These are phyloP conservation scores for Rhingia rostrata DNA, from an alignment of 2,888 invertebrate species.

Conservation along the genomic window DNA sequence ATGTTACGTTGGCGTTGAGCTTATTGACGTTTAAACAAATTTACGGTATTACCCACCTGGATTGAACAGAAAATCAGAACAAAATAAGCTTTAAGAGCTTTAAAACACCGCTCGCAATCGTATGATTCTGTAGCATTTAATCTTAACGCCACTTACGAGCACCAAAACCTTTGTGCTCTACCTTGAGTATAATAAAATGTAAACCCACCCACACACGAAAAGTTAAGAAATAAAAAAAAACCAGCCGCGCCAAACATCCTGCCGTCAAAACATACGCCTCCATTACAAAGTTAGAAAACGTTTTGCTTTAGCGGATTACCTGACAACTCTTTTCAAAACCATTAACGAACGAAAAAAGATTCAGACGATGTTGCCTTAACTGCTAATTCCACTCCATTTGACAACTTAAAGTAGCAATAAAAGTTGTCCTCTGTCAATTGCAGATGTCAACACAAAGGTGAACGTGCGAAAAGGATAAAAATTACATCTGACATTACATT, in stretches of 20 bases:
- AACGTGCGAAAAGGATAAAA: neutral
- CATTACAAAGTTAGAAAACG: neutral
- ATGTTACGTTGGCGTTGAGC: too few species aligned
- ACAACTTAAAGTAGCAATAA: neutral
- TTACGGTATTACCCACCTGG: too few species aligned
- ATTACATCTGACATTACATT: neutral
- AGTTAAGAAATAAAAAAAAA: neutral
- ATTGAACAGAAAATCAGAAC: too few species aligned
- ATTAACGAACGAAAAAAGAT: too few species aligned
- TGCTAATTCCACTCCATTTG: neutral
- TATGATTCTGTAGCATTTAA: neutral
- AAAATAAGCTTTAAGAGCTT: too few species aligned
- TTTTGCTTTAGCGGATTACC: too few species aligned
- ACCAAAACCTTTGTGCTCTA: neutral
- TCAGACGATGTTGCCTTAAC: neutral
- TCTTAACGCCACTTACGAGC: neutral
- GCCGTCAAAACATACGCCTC: neutral
- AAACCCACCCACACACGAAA: neutral
- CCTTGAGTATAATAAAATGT: constrained; percentile 2
- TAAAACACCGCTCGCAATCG: too few species aligned
- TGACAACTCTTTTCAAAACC: too few species aligned
- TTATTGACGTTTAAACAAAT: too few species aligned
- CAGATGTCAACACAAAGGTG: neutral
- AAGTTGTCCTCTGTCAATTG: neutral
- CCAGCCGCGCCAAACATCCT: too few species aligned